Conservation (phyloP, 2,888 invertebrate genomes). For the Fragum whitleyi region DNA sequence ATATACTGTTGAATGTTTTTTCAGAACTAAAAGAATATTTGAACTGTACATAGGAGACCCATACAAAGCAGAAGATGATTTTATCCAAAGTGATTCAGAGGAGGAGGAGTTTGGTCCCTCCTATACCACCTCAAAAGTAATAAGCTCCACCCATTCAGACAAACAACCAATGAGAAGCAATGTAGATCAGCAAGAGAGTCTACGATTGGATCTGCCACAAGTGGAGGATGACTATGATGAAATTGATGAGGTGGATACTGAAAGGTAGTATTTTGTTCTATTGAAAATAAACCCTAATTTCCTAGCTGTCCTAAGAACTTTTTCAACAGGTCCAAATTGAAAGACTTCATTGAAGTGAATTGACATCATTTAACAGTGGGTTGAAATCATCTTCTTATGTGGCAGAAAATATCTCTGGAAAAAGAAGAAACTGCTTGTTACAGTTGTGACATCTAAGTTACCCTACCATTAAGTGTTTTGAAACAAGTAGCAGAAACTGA, state of each 20-base stretch:
- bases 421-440: too few species aligned
- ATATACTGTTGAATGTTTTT: too few species aligned
- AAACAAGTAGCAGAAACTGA: too few species aligned
- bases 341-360: too few species aligned
- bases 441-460: too few species aligned
- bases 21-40: conserved; percentile 59
- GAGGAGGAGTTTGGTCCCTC: conserved; percentile 33
- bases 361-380: too few species aligned
- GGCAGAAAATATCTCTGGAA: too few species aligned
- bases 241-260: conserved; percentile 70
- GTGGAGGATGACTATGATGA: conserved; percentile 67
- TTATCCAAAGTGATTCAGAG: conserved; percentile 48
- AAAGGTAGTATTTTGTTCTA: conserved; percentile 55
- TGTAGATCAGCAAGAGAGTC: conserved; percentile 27
- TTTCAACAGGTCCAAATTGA: too few species aligned
- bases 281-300: background rate
- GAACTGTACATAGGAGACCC: conserved; percentile 62
- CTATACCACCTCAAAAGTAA: background rate
- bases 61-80: conserved; percentile 51
- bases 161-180: background rate
- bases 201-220: conserved; percentile 57
- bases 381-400: too few species aligned
- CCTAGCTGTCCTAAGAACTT: background rate
- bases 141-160: conserved; percentile 20
- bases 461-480: too few species aligned